Conservation (phyloP, 2,113 vertebrate species). For the Calyptommatus sinebrachiatus region DNA sequence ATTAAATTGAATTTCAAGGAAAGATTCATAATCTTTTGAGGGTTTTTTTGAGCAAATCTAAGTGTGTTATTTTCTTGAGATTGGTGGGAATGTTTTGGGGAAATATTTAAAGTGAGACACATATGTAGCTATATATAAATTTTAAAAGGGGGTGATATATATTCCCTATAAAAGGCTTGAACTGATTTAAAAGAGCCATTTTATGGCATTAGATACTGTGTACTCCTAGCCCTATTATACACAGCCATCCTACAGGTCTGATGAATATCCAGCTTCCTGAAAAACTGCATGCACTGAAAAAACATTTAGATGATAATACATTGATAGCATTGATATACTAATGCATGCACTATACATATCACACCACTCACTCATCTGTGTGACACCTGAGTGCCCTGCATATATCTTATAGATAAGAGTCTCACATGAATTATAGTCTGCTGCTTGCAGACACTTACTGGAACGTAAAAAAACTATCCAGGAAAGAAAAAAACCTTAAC, state of each 20-base stretch:
- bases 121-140: background rate
- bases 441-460: background rate
- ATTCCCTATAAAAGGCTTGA: conserved; percentile 7
- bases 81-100: background rate
- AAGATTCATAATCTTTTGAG: background rate
- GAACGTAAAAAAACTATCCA: background rate
- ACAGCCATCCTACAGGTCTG: background rate
- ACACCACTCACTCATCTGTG: background rate
- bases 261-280: conserved; percentile 2
- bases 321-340: background rate
- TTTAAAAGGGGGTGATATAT: background rate
- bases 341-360: background rate
- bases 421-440: background rate
- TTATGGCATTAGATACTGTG: background rate
- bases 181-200: background rate
- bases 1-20: background rate
- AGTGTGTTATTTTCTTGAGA: conserved; percentile 7
- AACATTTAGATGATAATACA: background rate
- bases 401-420: background rate
- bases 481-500: background rate
- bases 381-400: background rate
- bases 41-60: background rate
- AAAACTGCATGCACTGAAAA: background rate
- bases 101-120: background rate
- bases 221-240: background rate